Evolutionary conservation across 2,113 vertebrate genomes (phyloP).

Genomic region (Hiodon tergisus): DNA sequence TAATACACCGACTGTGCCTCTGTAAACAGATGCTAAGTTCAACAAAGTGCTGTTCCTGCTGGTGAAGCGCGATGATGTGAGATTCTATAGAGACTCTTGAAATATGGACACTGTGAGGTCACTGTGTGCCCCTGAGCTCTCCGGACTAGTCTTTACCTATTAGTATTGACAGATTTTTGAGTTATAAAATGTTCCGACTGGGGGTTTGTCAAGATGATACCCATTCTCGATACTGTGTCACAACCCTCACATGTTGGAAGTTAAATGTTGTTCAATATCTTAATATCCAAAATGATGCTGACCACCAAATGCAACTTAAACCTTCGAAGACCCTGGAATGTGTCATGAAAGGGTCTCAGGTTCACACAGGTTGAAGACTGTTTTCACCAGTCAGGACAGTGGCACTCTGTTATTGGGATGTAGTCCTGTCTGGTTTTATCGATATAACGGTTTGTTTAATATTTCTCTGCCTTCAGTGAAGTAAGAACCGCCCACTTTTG

Average conservation of each 20-base stretch:
- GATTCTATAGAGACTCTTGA: no score
- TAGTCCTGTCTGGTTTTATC: slow-evolving; percentile 50
- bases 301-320: no score
- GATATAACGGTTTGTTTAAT: slow-evolving; percentile 41
- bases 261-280: no score
- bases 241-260: no score
- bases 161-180: no score
- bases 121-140: neutral
- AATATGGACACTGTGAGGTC: neutral
- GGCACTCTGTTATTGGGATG: slow-evolving; percentile 44
- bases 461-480: slow-evolving; percentile 62
- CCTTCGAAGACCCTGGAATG: no score
- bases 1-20: slow-evolving; percentile 71
- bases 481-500: slow-evolving; percentile 59
- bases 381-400: slow-evolving; percentile 33
- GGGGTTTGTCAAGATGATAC: no score
- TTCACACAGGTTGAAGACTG: neutral
- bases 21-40: slow-evolving; percentile 55
- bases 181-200: no score
- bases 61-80: slow-evolving; percentile 31
- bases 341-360: no score
- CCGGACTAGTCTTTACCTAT: no score
- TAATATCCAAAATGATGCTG: no score
- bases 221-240: no score
- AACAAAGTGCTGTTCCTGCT: slow-evolving; percentile 40